These are phyloP conservation scores for Esox lucius DNA, from an alignment of 2,797 vertebrate genomes.

Conservation along the genomic window DNA sequence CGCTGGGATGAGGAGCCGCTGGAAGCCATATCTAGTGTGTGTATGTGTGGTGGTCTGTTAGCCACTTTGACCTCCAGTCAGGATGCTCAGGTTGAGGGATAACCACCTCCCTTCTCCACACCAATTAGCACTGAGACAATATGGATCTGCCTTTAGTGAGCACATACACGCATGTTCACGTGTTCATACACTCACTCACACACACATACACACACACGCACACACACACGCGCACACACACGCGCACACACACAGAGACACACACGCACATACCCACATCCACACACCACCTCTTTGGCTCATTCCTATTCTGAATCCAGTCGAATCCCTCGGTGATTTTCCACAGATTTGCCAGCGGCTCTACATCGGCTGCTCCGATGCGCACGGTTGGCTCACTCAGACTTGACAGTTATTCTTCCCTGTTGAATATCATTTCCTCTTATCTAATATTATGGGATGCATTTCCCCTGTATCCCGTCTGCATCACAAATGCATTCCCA, in stretches of 20 bases:
- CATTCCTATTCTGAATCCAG: slow-evolving; percentile 58
- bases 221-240: background rate
- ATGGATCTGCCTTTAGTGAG: slow-evolving; percentile 46
- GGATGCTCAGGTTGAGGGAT: slow-evolving; percentile 29
- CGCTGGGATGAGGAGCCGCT: background rate
- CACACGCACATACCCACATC: background rate
- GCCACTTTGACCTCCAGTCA: slow-evolving; percentile 20
- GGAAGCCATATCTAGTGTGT: background rate
- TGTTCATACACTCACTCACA: too few species aligned
- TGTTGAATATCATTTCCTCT: background rate
- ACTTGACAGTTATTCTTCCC: background rate
- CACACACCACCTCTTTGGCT: slow-evolving; percentile 60
- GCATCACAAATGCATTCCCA: background rate
- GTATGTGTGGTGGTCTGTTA: slow-evolving; percentile 4
- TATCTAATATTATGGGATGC: background rate
- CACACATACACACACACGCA: background rate
- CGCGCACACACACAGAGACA: slow-evolving; percentile 18
- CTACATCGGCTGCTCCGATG: background rate
- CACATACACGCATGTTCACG: slow-evolving; percentile 5
- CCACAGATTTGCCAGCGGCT: background rate
- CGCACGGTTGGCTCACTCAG: background rate
- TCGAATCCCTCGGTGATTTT: slow-evolving; percentile 9
- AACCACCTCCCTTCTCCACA: slow-evolving; percentile 21
- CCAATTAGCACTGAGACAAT: slow-evolving; percentile 37
- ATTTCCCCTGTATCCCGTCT: background rate